Conservation (phyloP, 1,140 invertebrate genomes). For the Ceratina calcarata region DNA sequence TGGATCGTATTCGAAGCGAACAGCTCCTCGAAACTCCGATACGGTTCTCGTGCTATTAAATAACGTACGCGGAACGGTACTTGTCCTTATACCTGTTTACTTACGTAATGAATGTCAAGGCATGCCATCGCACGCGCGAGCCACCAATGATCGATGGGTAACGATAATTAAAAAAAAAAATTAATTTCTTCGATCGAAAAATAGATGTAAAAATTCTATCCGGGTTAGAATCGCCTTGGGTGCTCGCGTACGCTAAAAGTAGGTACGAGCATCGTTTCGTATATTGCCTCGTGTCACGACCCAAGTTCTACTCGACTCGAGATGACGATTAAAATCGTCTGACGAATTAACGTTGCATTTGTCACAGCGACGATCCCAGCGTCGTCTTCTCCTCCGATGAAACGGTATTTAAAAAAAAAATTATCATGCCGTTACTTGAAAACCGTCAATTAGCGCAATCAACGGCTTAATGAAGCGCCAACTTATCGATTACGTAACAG, state of each 20-base stretch:
- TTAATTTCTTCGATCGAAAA: background rate
- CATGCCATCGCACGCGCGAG: background rate
- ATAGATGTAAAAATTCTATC: no score
- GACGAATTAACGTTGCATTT: no score
- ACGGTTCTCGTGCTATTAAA: background rate
- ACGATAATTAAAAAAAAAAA: background rate
- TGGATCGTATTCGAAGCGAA: conserved; percentile 54
- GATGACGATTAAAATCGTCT: no score
- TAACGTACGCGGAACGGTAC: background rate
- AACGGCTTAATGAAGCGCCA: background rate
- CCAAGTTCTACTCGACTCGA: no score
- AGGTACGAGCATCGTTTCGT: no score
- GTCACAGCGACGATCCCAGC: no score
- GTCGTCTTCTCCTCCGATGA: no score
- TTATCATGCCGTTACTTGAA: no score
- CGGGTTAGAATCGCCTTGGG: no score
- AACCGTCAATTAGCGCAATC: no score
- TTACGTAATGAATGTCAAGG: conserved; percentile 72
- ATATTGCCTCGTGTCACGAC: no score
- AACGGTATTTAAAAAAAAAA: background rate
- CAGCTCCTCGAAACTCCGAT: background rate
- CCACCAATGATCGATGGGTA: background rate
- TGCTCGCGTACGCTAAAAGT: no score
- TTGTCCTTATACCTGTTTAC: conserved; percentile 60
- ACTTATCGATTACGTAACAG: conserved; percentile 28